Conservation (phyloP, 2,888 invertebrate species). For the Ochropleura plecta region DNA sequence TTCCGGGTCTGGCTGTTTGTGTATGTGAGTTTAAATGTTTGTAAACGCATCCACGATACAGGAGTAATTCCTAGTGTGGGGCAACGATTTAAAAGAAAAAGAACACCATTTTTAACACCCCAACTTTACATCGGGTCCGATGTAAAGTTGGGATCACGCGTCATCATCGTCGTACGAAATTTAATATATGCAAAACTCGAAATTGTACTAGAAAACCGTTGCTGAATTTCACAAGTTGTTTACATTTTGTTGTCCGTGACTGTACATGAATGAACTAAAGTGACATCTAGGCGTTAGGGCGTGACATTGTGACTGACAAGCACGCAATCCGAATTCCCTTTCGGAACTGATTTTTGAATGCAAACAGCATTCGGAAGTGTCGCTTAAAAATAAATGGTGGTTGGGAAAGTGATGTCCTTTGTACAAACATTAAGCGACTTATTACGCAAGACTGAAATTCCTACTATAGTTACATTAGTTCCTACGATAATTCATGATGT, state of each 20-base stretch:
- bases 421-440: background rate
- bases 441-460: background rate
- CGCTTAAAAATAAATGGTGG: background rate
- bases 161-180: background rate
- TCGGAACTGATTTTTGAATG: slow-evolving; percentile 12
- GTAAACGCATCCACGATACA: too few relatives aligned
- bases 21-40: too few relatives aligned
- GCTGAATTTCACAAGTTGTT: background rate
- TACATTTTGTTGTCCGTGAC: background rate
- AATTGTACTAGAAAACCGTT: background rate
- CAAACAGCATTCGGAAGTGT: slow-evolving; percentile 5
- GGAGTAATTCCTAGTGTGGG: too few relatives aligned
- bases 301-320: slow-evolving; percentile 25
- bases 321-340: slow-evolving; percentile 38
- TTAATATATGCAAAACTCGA: background rate
- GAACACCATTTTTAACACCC: too few relatives aligned
- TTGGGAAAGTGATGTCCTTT: background rate
- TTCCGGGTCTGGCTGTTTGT: too few relatives aligned
- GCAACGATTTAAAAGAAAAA: too few relatives aligned
- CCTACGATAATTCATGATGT: too few relatives aligned
- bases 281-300: slow-evolving; percentile 19
- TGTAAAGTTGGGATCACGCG: background rate
- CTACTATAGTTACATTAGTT: too few relatives aligned
- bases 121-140: too few relatives aligned
- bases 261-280: slow-evolving; percentile 45